These are phyloP conservation scores for Megaleporinus macrocephalus DNA, from an alignment of 2,113 vertebrate species.

Conservation along the genomic window DNA sequence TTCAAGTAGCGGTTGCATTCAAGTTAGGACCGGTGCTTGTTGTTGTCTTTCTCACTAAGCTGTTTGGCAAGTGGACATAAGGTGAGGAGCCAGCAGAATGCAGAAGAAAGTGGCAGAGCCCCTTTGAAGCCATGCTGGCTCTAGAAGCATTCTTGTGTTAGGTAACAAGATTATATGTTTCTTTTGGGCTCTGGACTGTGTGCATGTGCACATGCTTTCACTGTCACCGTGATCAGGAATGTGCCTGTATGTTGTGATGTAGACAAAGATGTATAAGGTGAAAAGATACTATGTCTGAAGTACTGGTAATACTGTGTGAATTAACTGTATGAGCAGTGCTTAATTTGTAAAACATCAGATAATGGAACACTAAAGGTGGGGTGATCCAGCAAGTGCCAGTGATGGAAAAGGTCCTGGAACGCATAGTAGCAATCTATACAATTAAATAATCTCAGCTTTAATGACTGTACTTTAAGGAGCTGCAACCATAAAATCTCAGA, in stretches of 20 bases:
- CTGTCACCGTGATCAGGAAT: conserved; percentile 34
- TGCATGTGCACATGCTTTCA: conserved; percentile 35
- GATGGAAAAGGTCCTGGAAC: too few relatives aligned
- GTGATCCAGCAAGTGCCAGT: too few relatives aligned
- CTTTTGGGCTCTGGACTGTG: conserved; percentile 6
- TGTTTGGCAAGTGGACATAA: not conserved
- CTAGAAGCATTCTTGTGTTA: conserved; percentile 42
- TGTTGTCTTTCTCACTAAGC: conserved; percentile 6
- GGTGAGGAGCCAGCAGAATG: conserved; percentile 29
- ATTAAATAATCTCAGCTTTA: too few relatives aligned
- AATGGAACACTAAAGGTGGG: too few relatives aligned
- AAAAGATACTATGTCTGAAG: not conserved
- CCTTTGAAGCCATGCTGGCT: conserved; percentile 34
- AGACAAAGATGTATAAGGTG: not conserved
- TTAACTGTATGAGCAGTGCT: not conserved
- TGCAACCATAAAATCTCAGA: too few relatives aligned
- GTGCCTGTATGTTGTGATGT: not conserved
- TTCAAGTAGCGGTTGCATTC: not conserved
- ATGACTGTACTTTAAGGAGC: too few relatives aligned
- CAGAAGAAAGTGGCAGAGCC: conserved; percentile 31
- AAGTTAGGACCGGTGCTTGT: not conserved
- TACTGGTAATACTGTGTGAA: not conserved
- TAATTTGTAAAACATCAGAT: too few relatives aligned
- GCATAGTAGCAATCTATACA: too few relatives aligned
- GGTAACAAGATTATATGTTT: conserved; percentile 62